These are phyloP conservation scores for Temnothorax longispinosus DNA, from an alignment of 1,140 invertebrate genomes.

Conservation along the genomic window DNA sequence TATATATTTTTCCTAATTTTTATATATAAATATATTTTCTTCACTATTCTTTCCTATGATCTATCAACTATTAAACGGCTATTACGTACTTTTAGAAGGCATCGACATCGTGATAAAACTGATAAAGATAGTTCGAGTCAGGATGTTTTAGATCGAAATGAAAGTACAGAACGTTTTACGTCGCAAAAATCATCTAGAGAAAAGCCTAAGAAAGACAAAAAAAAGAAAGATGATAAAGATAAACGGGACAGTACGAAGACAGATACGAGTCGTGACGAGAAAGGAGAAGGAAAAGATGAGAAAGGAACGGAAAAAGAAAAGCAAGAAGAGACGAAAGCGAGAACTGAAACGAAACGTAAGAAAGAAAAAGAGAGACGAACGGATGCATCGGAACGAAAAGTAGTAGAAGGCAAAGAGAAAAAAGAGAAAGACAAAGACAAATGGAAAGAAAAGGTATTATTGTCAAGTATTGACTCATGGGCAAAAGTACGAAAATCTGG, in stretches of 20 bases:
- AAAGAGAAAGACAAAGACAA: slow-evolving; percentile 70
- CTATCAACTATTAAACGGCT: background rate
- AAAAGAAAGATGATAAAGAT: slow-evolving; percentile 73
- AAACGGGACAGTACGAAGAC: slow-evolving; percentile 69
- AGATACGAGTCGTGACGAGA: slow-evolving; percentile 64
- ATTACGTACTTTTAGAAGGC: slow-evolving; percentile 32
- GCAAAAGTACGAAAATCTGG: slow-evolving; percentile 77
- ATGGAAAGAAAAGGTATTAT: slow-evolving; percentile 75
- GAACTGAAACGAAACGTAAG: slow-evolving; percentile 64
- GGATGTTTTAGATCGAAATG: slow-evolving; percentile 61
- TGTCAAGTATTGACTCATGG: slow-evolving; percentile 76
- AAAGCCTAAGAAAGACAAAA: slow-evolving; percentile 71
- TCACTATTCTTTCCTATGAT: background rate
- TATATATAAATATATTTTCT: background rate
- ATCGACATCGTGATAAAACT: slow-evolving; percentile 65
- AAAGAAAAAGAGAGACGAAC: slow-evolving; percentile 67
- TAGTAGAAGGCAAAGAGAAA: slow-evolving; percentile 36
- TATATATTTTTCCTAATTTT: background rate
- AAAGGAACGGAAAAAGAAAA: slow-evolving; percentile 69
- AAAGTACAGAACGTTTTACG: slow-evolving; percentile 69
- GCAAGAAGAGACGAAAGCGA: slow-evolving; percentile 60
- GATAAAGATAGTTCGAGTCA: slow-evolving; percentile 61
- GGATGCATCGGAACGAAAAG: slow-evolving; percentile 28
- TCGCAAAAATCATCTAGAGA: slow-evolving; percentile 68
- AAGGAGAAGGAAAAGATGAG: slow-evolving; percentile 67